These are phyloP conservation scores for Poeciliopsis turrubarensis DNA, from an alignment of 2,113 vertebrate species.

Conservation along the genomic window DNA sequence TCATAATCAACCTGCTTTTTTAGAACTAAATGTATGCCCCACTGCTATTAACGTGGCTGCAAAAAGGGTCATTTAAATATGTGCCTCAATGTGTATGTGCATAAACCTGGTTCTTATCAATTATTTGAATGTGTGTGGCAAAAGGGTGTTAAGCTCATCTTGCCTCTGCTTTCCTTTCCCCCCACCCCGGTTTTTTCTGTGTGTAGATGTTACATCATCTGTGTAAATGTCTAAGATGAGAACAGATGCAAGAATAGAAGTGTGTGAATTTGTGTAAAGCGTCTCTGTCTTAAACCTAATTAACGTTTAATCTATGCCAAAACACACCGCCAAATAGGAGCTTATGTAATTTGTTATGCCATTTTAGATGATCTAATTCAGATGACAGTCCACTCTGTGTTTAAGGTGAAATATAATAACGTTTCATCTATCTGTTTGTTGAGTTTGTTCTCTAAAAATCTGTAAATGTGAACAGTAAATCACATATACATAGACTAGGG, in stretches of 20 bases:
- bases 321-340: conserved; percentile 25
- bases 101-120: background rate
- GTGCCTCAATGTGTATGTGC: background rate
- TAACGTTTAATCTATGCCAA: conserved; percentile 29
- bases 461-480: background rate
- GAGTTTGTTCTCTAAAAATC: background rate
- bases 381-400: background rate
- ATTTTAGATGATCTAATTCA: conserved; percentile 19
- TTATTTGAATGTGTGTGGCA: conserved; percentile 19
- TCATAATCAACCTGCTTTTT: background rate
- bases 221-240: conserved; percentile 23
- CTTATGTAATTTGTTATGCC: conserved; percentile 36
- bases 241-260: conserved; percentile 2
- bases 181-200: conserved; percentile 10
- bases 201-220: conserved; percentile 14
- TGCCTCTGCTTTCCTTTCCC: background rate
- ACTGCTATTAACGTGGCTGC: background rate
- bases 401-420: background rate
- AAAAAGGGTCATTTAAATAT: background rate
- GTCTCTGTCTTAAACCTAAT: conserved; percentile 19
- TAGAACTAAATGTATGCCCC: background rate
- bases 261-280: conserved; percentile 24
- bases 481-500: background rate
- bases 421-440: background rate
- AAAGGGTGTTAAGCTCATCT: conserved; percentile 3